A percentile compares a stretch with the other conserved stretches of the same genome.
These are phyloP conservation scores for Loris lydekkerianus DNA, from an alignment of 2,797 vertebrate species.

Conservation along the genomic window DNA sequence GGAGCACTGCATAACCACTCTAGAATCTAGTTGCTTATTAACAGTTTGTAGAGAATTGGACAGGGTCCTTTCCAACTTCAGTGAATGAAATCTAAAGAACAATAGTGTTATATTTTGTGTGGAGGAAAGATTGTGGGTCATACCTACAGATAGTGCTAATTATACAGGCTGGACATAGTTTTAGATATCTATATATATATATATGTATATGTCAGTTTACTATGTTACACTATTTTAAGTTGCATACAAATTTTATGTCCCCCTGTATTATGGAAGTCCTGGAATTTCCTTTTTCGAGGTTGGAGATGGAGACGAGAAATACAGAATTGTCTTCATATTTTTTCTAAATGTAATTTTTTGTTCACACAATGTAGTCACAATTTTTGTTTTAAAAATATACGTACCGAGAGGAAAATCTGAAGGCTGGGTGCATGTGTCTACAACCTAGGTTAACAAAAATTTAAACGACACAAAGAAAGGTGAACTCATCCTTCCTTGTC, in stretches of 20 bases:
- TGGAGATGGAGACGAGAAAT: not conserved
- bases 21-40: not conserved
- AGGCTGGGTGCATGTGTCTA: not conserved
- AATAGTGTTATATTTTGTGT: not conserved
- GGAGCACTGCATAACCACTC: not conserved
- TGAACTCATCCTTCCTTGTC: not conserved
- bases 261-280: not conserved
- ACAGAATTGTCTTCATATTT: not conserved
- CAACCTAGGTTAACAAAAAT: conserved; percentile 9
- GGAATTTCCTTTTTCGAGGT: not conserved
- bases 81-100: not conserved
- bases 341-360: not conserved
- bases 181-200: no score
- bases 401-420: conserved; percentile 3
- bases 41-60: not conserved
- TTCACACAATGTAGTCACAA: not conserved
- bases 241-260: no score
- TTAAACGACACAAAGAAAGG: not conserved
- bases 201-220: no score
- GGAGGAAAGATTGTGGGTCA: not conserved
- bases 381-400: conserved; percentile 10
- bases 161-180: not conserved
- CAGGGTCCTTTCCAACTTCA: not conserved
- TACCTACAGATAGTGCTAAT: not conserved
- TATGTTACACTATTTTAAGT: no score